phyloP scores from a whole-genome alignment of 2,113 vertebrate species.

The Todiramphus chloris region DNA sequence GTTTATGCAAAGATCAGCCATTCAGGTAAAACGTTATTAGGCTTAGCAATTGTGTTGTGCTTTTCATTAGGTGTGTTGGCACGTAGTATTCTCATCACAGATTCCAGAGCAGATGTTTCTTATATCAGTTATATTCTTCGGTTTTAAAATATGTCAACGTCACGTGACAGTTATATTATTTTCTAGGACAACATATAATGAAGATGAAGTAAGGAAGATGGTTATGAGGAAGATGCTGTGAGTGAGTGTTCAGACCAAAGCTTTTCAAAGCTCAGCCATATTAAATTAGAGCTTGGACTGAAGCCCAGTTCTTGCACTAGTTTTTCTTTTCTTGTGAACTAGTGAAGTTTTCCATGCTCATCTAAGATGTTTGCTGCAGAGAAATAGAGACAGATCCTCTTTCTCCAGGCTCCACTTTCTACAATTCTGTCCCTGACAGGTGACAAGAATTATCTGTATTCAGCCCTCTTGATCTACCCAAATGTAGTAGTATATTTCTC shows the following conservation, averaged over 20 bases:
- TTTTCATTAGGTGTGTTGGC: background rate
- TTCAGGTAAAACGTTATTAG: background rate
- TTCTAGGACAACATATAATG: background rate
- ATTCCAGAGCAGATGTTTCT: constrained; percentile 3
- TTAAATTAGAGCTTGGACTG: background rate
- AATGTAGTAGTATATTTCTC: background rate
- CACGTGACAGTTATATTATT: background rate
- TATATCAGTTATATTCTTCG: background rate
- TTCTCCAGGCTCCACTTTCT: background rate
- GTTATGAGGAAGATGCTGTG: background rate
- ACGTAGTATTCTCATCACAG: background rate
- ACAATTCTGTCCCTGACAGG: background rate
- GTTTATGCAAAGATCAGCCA: background rate
- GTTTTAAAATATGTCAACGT: background rate
- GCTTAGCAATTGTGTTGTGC: background rate
- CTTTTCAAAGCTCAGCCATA: background rate
- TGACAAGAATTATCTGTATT: background rate
- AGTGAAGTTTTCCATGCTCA: background rate
- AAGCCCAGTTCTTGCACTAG: background rate
- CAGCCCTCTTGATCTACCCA: background rate
- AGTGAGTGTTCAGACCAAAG: background rate
- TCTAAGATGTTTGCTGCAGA: background rate
- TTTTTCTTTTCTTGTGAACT: background rate
- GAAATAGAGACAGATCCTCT: background rate
- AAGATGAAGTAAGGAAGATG: background rate